Percentiles rank a stretch among this genome's conserved stretches.
Evolutionary conservation across 2,888 invertebrate genomes (phyloP).

Genomic region (Harmothoe impar): DNA sequence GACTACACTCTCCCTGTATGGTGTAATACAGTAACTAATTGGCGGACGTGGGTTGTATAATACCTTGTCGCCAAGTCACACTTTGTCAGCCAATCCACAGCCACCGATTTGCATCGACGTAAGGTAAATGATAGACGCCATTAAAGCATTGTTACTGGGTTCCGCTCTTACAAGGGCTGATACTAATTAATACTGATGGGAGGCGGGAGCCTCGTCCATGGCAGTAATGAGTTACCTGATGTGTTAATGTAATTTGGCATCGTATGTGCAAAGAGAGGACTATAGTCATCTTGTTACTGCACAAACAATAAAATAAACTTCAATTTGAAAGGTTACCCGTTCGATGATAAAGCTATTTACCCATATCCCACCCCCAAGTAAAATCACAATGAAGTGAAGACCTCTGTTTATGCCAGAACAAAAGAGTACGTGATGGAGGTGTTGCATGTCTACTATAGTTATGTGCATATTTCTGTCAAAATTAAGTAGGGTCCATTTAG

Average conservation of each 20-base stretch:
- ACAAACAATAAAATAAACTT: background rate
- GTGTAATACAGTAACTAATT: background rate
- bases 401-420: no score
- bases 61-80: background rate
- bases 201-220: background rate
- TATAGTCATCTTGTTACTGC: background rate
- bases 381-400: no score
- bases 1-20: no score
- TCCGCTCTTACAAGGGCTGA: background rate
- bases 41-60: background rate
- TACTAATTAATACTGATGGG: background rate
- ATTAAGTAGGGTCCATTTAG: no score
- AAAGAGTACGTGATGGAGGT: no score
- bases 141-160: background rate
- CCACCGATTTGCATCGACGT: background rate
- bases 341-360: background rate
- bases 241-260: background rate
- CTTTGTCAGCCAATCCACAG: slow-evolving; percentile 1
- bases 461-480: no score
- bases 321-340: background rate
- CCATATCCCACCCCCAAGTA: no score
- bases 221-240: background rate
- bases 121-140: slow-evolving; percentile 26
- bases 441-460: no score
- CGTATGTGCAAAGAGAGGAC: background rate